Evolutionary conservation across 2,888 invertebrate species (phyloP).

Genomic region (Tenthredo amoena): DNA sequence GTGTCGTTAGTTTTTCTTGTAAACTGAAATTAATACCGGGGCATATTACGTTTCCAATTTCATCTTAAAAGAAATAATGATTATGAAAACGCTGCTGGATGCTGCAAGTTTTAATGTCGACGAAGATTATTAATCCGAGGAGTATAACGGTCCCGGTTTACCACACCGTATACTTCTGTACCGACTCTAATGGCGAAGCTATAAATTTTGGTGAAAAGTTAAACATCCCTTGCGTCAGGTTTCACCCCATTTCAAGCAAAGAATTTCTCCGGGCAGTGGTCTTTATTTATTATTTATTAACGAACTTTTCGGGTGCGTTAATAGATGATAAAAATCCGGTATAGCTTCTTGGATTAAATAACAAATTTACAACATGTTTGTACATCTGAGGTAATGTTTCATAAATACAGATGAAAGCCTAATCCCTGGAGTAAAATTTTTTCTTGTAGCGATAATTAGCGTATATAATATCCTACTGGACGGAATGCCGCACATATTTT

Average conservation of each 20-base stretch:
- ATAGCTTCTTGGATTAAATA: neutral
- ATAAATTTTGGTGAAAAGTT: constrained; percentile 26
- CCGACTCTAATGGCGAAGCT: constrained; percentile 10
- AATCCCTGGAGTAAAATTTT: neutral
- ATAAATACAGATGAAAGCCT: neutral
- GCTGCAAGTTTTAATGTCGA: neutral
- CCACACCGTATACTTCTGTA: neutral
- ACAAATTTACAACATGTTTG: neutral
- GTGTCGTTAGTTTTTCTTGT: constrained; percentile 14
- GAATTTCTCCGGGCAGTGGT: neutral
- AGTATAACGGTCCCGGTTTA: neutral
- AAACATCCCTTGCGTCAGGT: neutral
- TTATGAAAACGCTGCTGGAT: neutral
- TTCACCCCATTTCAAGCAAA: constrained; percentile 13
- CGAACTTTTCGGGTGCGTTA: neutral
- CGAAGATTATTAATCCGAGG: constrained; percentile 23
- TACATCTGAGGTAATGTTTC: neutral
- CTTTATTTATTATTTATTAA: constrained; percentile 47
- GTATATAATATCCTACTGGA: constrained; percentile 19
- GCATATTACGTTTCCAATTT: constrained; percentile 30
- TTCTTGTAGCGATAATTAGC: neutral
- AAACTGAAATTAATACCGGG: constrained; percentile 38
- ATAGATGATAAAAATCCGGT: neutral
- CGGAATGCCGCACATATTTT: neutral
- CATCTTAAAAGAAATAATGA: constrained; percentile 29